Conservation (phyloP, 1,140 invertebrate species). For the Acromyrmex charruanus region DNA sequence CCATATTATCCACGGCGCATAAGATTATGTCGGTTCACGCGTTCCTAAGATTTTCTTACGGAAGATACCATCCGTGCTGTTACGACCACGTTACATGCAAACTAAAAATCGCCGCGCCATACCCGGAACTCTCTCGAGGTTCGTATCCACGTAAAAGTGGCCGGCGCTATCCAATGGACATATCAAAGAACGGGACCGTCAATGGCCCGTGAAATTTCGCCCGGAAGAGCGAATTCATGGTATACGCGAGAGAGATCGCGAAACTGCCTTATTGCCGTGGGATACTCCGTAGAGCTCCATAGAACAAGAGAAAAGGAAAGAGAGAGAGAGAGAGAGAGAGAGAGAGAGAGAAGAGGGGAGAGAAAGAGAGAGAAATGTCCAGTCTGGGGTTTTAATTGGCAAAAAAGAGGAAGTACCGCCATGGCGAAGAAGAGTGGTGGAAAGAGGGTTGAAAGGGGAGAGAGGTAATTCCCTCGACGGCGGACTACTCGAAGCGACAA, state of each 20-base stretch:
- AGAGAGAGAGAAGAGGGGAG: not conserved
- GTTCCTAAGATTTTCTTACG: not conserved
- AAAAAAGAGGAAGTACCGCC: conserved; percentile 43
- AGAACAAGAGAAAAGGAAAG: no score
- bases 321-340: not conserved
- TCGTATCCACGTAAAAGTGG: conserved; percentile 23
- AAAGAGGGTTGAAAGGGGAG: conserved; percentile 13
- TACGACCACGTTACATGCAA: conserved; percentile 44
- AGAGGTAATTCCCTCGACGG: conserved; percentile 68
- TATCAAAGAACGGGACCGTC: conserved; percentile 58
- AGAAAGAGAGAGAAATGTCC: conserved; percentile 34
- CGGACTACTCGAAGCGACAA: conserved; percentile 68
- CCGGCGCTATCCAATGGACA: conserved; percentile 28
- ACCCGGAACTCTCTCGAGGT: conserved; percentile 26
- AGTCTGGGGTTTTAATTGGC: conserved; percentile 67
- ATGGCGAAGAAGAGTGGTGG: not conserved
- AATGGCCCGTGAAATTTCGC: conserved; percentile 67
- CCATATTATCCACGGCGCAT: conserved; percentile 25
- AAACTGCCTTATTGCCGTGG: conserved; percentile 64
- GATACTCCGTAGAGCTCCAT: not conserved
- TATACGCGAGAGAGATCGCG: conserved; percentile 36
- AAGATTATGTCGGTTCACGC: conserved; percentile 23
- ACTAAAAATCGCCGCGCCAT: conserved; percentile 48
- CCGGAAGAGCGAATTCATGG: conserved; percentile 47
- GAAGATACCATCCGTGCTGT: conserved; percentile 26